Conservation (phyloP, 1,140 invertebrate genomes). For the Tetramorium parvispinum region DNA sequence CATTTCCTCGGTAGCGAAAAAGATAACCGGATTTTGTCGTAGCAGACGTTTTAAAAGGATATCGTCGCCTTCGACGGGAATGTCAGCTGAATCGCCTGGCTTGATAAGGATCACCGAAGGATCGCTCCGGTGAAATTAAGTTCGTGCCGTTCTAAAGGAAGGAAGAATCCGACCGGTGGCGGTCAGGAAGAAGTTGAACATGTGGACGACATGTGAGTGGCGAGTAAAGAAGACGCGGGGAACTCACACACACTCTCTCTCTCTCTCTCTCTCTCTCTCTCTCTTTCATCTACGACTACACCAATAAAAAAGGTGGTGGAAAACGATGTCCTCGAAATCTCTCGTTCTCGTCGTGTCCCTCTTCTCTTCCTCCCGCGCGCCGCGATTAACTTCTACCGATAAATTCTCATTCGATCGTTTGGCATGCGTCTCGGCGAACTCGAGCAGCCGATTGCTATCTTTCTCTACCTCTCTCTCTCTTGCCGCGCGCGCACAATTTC, state of each 20-base stretch:
- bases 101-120: conserved; percentile 37
- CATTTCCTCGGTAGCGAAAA: conserved; percentile 19
- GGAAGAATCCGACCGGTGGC: background rate
- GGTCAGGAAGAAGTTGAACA: conserved; percentile 6
- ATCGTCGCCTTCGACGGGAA: conserved; percentile 26
- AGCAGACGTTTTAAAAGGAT: conserved; percentile 37
- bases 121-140: conserved; percentile 34
- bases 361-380: background rate
- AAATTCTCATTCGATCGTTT: conserved; percentile 70
- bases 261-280: too few relatives aligned
- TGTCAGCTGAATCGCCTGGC: conserved; percentile 50
- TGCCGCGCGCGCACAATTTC: background rate
- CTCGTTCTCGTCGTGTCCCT: conserved; percentile 60
- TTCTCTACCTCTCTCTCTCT: background rate
- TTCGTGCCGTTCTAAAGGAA: conserved; percentile 28
- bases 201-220: conserved; percentile 46
- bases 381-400: conserved; percentile 66
- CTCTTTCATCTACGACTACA: background rate
- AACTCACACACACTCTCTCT: background rate
- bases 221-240: conserved; percentile 31
- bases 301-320: conserved; percentile 35
- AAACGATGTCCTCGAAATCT: conserved; percentile 58
- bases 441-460: conserved; percentile 42
- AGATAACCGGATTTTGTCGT: conserved; percentile 2
- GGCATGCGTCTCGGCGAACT: conserved; percentile 60